phyloP scores from a whole-genome alignment of 1,140 invertebrate species.

The Pseudomyrmex sp. region DNA sequence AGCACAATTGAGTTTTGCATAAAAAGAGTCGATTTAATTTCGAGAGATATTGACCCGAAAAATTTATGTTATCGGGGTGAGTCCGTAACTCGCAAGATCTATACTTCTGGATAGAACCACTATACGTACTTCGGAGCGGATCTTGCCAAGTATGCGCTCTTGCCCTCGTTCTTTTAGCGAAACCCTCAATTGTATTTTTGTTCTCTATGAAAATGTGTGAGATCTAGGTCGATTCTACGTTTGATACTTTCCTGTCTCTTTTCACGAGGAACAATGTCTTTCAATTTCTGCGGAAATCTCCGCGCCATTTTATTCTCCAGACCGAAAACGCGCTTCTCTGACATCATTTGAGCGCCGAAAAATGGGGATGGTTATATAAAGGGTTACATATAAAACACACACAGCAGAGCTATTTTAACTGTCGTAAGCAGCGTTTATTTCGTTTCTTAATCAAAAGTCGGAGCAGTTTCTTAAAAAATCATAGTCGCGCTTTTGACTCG shows the following conservation, averaged over 20 bases:
- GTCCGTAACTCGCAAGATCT: conserved; percentile 18
- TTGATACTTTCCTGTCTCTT: not conserved
- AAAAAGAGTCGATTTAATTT: no score
- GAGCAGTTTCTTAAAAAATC: conserved; percentile 74
- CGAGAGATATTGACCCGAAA: not conserved
- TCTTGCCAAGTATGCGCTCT: conserved; percentile 21
- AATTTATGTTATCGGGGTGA: not conserved
- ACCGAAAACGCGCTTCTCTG: not conserved
- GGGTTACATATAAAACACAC: not conserved
- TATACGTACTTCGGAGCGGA: conserved; percentile 1
- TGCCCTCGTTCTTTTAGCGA: not conserved
- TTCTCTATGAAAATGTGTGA: conserved; percentile 6
- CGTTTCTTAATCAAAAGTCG: conserved; percentile 76
- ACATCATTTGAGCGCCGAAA: not conserved
- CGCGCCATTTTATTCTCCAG: conserved; percentile 11
- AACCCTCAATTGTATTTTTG: conserved; percentile 1
- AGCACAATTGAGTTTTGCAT: no score
- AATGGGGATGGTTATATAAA: not conserved
- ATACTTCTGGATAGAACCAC: no score
- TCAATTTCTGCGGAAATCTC: conserved; percentile 23
- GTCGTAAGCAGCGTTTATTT: conserved; percentile 79
- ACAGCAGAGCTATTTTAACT: conserved; percentile 56
- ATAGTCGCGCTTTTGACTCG: conserved; percentile 69
- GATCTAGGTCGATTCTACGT: conserved; percentile 49
- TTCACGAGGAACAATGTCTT: conserved; percentile 5